These are phyloP conservation scores for Heliconius eleuchia DNA, from an alignment of 1,140 invertebrate genomes.

Conservation along the genomic window DNA sequence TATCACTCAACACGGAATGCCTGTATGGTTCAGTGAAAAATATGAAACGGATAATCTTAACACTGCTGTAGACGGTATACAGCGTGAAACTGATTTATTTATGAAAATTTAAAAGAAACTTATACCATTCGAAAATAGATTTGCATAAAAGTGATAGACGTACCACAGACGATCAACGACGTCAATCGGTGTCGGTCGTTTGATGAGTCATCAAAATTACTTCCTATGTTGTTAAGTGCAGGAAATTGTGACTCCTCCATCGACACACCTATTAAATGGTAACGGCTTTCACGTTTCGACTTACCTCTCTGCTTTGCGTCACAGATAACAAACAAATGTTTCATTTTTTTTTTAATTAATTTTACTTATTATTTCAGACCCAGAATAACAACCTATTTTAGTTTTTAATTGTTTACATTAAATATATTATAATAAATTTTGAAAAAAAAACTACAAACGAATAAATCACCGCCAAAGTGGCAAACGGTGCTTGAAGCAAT, in stretches of 20 bases:
- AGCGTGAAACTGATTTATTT: not conserved
- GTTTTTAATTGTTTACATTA: no score
- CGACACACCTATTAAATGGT: slow-evolving; percentile 70
- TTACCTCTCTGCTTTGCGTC: not conserved
- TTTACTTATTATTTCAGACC: no score
- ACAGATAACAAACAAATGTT: not conserved
- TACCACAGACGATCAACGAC: slow-evolving; percentile 49
- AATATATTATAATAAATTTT: not conserved
- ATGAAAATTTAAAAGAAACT: not conserved
- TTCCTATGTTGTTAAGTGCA: slow-evolving; percentile 80
- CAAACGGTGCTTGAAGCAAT: slow-evolving; percentile 68
- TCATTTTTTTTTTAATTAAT: not conserved
- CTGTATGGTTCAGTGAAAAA: no score
- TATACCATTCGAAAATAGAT: not conserved
- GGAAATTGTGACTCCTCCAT: slow-evolving; percentile 78
- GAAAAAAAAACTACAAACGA: slow-evolving; percentile 51
- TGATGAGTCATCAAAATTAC: slow-evolving; percentile 80
- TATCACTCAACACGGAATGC: no score
- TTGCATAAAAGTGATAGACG: slow-evolving; percentile 55
- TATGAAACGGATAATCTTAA: no score
- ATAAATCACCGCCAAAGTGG: slow-evolving; percentile 64
- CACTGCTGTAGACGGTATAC: no score
- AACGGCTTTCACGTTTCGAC: slow-evolving; percentile 50
- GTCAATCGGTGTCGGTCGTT: slow-evolving; percentile 71
- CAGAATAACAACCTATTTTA: no score